phyloP scores from a whole-genome alignment of 1,140 invertebrate species.

The Mamestra configurata region DNA sequence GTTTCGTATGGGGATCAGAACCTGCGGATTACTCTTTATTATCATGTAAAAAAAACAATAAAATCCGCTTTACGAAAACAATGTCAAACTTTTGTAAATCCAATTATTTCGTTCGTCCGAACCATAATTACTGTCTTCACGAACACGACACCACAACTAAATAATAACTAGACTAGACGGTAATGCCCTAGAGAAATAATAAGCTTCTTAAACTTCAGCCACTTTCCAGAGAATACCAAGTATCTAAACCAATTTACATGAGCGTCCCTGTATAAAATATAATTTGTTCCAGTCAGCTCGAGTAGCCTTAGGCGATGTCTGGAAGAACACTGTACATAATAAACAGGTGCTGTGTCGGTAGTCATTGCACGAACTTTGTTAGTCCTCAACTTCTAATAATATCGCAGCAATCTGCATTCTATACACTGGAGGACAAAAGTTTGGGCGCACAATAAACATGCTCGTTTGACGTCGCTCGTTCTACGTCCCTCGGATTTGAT shows the following conservation, averaged over 20 bases:
- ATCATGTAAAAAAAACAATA: no score
- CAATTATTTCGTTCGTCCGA: conserved; percentile 19
- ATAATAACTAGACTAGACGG: conserved; percentile 33
- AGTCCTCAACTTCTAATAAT: not conserved
- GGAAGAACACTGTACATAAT: not conserved
- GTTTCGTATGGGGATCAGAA: no score
- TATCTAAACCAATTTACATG: conserved; percentile 34
- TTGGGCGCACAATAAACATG: not conserved
- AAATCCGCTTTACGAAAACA: no score
- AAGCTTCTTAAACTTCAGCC: conserved; percentile 18
- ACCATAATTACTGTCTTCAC: not conserved
- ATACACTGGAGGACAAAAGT: conserved; percentile 23
- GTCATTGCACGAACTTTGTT: conserved; percentile 4
- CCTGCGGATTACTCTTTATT: no score
- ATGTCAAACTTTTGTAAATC: not conserved
- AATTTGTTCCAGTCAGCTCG: not conserved
- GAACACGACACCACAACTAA: not conserved
- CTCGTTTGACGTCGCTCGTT: not conserved
- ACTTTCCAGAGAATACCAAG: not conserved
- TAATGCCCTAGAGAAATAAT: conserved; percentile 26
- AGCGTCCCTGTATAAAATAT: conserved; percentile 28
- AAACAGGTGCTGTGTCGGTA: conserved; percentile 3
- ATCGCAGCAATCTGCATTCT: conserved; percentile 14
- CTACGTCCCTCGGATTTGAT: conserved; percentile 16
- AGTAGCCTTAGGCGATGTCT: conserved; percentile 15